A percentile compares a stretch with the other conserved stretches of the same genome.
Conservation (phyloP, 2,797 vertebrate species). For the Phataginus tetradactyla region DNA sequence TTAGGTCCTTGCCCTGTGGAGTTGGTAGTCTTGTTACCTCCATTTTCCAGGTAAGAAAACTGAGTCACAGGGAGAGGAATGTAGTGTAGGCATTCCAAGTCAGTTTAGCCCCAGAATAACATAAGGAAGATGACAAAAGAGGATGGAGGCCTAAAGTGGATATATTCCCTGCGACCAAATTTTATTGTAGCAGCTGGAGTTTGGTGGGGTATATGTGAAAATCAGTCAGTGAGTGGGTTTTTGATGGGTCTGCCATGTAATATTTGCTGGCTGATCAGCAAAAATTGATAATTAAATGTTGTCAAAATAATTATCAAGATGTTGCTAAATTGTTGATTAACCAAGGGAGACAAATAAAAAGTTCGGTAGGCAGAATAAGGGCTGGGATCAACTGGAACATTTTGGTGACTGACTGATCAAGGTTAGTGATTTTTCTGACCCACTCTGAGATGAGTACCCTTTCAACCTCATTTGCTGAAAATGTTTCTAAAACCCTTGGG, state of each 20-base stretch:
- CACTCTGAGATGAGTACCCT: background rate
- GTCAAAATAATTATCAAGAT: background rate
- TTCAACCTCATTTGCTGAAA: background rate
- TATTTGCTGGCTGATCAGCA: background rate
- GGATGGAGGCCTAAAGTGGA: background rate
- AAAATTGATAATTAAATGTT: background rate
- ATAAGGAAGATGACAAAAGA: background rate
- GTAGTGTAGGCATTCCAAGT: background rate
- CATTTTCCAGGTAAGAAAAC: background rate
- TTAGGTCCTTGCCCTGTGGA: background rate
- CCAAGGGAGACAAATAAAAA: background rate
- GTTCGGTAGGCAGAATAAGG: background rate
- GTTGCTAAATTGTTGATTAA: background rate
- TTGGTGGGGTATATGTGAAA: background rate
- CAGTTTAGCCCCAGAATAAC: background rate
- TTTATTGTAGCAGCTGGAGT: background rate
- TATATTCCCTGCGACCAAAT: background rate
- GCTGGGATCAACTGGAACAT: background rate
- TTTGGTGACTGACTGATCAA: background rate
- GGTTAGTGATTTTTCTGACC: slow-evolving; percentile 35
- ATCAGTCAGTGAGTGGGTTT: background rate
- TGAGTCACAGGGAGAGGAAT: background rate
- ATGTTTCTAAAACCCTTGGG: background rate
- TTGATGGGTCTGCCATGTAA: background rate
- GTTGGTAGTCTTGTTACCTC: too few relatives aligned